Conservation (phyloP, 2,797 vertebrate genomes). For the Typhlichthys eigenmanni region DNA sequence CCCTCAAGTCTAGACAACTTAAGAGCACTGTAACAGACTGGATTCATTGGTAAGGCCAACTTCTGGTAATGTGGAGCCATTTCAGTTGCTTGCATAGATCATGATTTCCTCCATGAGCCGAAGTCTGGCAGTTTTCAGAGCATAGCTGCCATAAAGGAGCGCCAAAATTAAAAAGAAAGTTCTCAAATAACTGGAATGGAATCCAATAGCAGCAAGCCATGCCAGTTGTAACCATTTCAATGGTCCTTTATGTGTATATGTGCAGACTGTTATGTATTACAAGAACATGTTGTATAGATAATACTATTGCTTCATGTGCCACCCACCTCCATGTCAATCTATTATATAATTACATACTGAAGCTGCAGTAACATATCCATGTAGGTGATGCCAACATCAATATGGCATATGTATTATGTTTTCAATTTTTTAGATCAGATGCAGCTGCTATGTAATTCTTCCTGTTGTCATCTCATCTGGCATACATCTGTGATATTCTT, state of each 20-base stretch:
- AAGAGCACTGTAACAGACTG: conserved; percentile 30
- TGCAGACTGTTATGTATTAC: conserved; percentile 6
- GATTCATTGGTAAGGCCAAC: conserved; percentile 39
- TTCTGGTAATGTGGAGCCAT: conserved; percentile 21
- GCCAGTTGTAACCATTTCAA: conserved; percentile 7
- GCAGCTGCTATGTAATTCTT: conserved; percentile 50
- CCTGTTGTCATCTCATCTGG: conserved; percentile 57
- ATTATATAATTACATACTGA: conserved; percentile 11
- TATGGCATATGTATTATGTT: conserved; percentile 31
- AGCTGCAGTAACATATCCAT: conserved; percentile 16
- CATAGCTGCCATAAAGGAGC: conserved; percentile 13
- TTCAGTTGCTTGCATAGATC: conserved; percentile 20
- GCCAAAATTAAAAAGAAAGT: conserved; percentile 23
- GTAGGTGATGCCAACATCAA: conserved; percentile 10
- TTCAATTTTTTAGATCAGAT: conserved; percentile 38
- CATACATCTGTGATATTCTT: conserved; percentile 65
- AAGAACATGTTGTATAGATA: neutral
- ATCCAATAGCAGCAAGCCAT: neutral
- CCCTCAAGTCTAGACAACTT: conserved; percentile 42
- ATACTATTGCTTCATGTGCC: conserved; percentile 1
- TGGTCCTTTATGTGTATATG: conserved; percentile 10
- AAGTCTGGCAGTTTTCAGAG: conserved; percentile 17
- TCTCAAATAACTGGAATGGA: conserved; percentile 16
- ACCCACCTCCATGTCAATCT: conserved; percentile 7
- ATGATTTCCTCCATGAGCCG: conserved; percentile 15